Conservation (phyloP, 2,113 vertebrate genomes). For the Phaethon lepturus region DNA sequence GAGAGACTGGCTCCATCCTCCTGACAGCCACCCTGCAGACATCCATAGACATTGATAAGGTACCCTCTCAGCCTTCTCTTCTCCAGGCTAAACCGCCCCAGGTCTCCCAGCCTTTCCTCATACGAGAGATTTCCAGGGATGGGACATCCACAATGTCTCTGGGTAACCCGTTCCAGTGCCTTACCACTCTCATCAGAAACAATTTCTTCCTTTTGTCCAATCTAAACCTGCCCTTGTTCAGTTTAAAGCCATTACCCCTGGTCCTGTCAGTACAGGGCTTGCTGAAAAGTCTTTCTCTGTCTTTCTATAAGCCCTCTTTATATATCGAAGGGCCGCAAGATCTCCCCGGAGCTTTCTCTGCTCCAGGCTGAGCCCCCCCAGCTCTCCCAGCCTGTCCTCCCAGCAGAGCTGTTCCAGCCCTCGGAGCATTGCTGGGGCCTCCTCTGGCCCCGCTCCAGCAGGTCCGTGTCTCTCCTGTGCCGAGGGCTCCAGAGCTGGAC, state of each 20-base stretch:
- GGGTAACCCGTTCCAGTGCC: background rate
- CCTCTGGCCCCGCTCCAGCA: background rate
- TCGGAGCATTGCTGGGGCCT: background rate
- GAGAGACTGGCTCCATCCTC: no score
- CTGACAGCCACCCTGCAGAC: no score
- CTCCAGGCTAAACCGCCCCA: no score
- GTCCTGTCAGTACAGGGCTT: background rate
- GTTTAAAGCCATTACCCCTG: background rate
- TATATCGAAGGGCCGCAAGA: fast-evolving
- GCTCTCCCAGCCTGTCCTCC: background rate
- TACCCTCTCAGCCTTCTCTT: no score
- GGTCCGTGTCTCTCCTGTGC: fast-evolving
- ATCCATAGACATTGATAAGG: no score
- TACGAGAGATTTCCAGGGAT: background rate
- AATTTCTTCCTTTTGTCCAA: background rate
- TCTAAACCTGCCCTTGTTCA: background rate
- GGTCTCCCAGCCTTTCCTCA: no score
- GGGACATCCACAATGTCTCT: background rate
- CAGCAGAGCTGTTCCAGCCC: background rate
- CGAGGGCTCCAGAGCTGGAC: background rate
- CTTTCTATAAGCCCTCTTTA: background rate
- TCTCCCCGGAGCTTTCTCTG: background rate
- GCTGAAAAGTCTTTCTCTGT: background rate
- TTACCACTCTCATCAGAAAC: fast-evolving
- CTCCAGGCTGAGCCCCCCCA: no score